Base-by-base conservation (phyloP, 2,888 invertebrate genomes). In the Spicauda simplicius region DNA sequence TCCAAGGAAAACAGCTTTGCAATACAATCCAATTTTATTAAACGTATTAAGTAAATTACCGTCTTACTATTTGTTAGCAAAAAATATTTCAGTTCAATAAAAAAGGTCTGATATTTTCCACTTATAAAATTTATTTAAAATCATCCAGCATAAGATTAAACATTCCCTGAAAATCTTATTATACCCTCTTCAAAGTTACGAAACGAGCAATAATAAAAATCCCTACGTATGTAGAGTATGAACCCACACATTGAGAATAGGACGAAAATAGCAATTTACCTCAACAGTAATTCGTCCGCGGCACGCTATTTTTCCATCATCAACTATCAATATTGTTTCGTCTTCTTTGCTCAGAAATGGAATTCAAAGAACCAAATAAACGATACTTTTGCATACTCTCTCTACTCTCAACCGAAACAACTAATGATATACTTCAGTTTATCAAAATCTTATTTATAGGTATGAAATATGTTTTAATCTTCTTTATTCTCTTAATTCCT, bases 251-350 rank as follows among this genome's bases (percentile, higher is more conserved):
- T 83, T 85, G 83, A 82, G 81, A 86, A 86, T 77, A 78, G 82
- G 79, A 78, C 83, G 88, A 88, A 89, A 90, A 89, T 86, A 81
- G 87, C 88, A 87, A 86, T 88, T 89, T 90, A 85, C 86, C 83
- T 83, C 77, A 73, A 73, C 77, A 77, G 84, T 90, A 90, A 90
- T 89, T 85, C 83, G 81, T 85, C 83, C 80, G 77, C 78, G 80
- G 81, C 91, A 91, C 91, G 91, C 90, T 77, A 91, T 88, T 88
- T 90, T 89, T 89, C 88, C 90, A 91, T 91, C 89, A 91, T 85
- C 86, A 83, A 90, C 89, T 90, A 91, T 89, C 90, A 91, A 91
- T 91, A 91, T 89, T 90, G 86, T 88, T 90, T 86, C 84, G 88
- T 90, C 89, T 90, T 88, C 90, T 86, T 88, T 85, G 83, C 78